Evolutionary conservation across 2,113 vertebrate genomes (phyloP), one percentile per base, ranked within the genome.

Genomic region (Mastomys coucha): DNA sequence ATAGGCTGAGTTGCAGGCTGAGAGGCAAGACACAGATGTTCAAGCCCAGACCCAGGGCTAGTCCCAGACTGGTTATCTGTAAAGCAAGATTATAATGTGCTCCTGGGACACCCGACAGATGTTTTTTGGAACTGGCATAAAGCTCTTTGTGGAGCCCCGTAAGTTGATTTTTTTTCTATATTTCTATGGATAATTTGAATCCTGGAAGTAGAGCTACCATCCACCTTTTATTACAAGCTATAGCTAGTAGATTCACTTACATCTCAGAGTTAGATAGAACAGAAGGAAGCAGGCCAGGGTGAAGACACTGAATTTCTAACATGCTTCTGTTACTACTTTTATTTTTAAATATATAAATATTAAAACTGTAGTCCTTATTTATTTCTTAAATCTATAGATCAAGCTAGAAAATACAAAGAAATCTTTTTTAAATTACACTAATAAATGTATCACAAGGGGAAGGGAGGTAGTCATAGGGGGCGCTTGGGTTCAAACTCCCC

Each of bases 71-170:
- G 70, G 82, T 93, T 95, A 87, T 26, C 24, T 89, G 93, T 91
- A 31, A 75, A 56, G 72, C 81, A 86, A 42, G 13, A 10, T 84
- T 2, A 0, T 58, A 51, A 22, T 82, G 97, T 97, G 97, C 92
- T 96, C 91, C 76, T 97, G 96, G 97, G 45, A 96, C 51, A 94
- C 93, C 82, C 63, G 33, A 70, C 77, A 95, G 90, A 89, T 97
- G 7, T 88, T 93, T 97, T 97, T 97, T 53, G 97, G 97, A 96
- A 36, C 67, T 92, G 97, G 96, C 63, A 97, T 86, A 73, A 81
- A 92, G 88, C 95, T 97, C 89, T 89, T 95, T 11, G 72, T 97
- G 92, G 97, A 98, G 36, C 88, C 96, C 49, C 49, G 92, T 97
- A 58, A 97, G 97, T 96, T 53, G 69, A 77, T 36, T 88, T 82